Conservation (phyloP, 2,113 vertebrate species). For the Forbesichthys agassizii region DNA sequence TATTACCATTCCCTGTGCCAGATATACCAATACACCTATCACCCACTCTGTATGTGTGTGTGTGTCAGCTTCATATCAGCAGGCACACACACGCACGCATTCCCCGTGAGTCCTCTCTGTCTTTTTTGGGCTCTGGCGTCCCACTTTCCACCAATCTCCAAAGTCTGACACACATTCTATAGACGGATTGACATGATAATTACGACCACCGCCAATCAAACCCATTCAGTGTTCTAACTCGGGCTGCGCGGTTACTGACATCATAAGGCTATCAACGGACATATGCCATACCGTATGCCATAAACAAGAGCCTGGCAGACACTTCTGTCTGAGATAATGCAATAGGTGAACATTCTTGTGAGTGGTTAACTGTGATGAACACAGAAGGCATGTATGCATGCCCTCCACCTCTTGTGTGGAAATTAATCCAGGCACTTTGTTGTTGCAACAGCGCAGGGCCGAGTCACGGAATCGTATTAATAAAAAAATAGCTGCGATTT, state of each 20-base stretch:
- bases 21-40: background rate
- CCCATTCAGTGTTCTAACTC: conserved; percentile 9
- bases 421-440: background rate
- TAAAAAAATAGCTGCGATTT: background rate
- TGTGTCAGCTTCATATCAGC: background rate
- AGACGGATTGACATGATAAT: conserved; percentile 42
- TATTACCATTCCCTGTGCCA: background rate
- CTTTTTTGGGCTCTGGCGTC: conserved; percentile 54
- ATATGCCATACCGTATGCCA: background rate
- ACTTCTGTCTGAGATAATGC: conserved; percentile 5
- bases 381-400: conserved; percentile 12
- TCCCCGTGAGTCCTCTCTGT: conserved; percentile 49
- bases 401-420: conserved; percentile 13
- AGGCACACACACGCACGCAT: background rate
- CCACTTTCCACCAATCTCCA: conserved; percentile 61
- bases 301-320: background rate
- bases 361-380: conserved; percentile 47
- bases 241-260: no score
- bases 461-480: conserved; percentile 23
- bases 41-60: no score
- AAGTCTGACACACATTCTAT: conserved; percentile 61
- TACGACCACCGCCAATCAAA: conserved; percentile 28
- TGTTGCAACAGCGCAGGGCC: background rate
- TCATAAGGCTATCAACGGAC: background rate
- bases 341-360: conserved; percentile 32